Conservation (phyloP, 2,888 invertebrate genomes). For the Phragmatobia fuliginosa region DNA sequence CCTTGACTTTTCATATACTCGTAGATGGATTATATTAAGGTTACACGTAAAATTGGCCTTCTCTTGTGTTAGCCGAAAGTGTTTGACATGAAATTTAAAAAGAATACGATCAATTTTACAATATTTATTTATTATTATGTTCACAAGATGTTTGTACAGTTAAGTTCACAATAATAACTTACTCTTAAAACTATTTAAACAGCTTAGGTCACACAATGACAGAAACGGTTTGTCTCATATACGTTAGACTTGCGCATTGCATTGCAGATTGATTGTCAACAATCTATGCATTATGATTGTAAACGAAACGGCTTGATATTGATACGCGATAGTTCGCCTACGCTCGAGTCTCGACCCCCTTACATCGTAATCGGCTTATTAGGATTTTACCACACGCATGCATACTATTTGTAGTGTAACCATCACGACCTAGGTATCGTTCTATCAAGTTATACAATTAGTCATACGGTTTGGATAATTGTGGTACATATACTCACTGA, state of each 20-base stretch:
- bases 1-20: too few species aligned
- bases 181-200: not conserved
- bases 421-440: slow-evolving; percentile 54
- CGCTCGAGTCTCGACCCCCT: slow-evolving; percentile 71
- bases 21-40: too few species aligned
- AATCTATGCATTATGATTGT: slow-evolving; percentile 76
- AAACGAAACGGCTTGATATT: slow-evolving; percentile 66
- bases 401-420: slow-evolving; percentile 61
- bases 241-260: slow-evolving; percentile 50
- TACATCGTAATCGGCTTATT: slow-evolving; percentile 83
- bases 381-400: slow-evolving; percentile 78
- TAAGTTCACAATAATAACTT: slow-evolving; percentile 25
- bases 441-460: slow-evolving; percentile 15
- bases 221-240: slow-evolving; percentile 4
- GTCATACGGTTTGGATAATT: slow-evolving; percentile 10
- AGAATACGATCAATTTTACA: slow-evolving; percentile 38
- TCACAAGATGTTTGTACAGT: slow-evolving; percentile 60
- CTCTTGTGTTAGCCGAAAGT: slow-evolving; percentile 23
- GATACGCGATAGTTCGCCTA: slow-evolving; percentile 72
- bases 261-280: slow-evolving; percentile 74
- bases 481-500: slow-evolving; percentile 19
- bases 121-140: slow-evolving; percentile 61
- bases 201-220: not conserved
- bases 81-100: slow-evolving; percentile 54
- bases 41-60: not conserved